A percentile compares a stretch with the other conserved stretches of the same genome.
These are phyloP conservation scores for Tenthredo notha DNA, from an alignment of 2,888 invertebrate genomes.

Conservation along the genomic window DNA sequence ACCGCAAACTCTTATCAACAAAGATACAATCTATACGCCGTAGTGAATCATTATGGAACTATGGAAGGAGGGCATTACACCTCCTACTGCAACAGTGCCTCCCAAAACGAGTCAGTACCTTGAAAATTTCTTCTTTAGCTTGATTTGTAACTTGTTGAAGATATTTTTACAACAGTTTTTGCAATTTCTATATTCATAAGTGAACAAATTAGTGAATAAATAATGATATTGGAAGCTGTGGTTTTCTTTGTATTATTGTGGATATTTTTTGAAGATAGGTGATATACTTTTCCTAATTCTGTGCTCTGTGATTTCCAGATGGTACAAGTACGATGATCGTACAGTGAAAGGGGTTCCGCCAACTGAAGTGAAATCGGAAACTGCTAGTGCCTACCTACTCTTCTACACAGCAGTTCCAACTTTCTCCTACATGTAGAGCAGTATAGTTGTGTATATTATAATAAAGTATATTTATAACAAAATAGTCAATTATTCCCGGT, in stretches of 20 bases:
- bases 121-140: slow-evolving; percentile 24
- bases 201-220: background rate
- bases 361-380: slow-evolving; percentile 81
- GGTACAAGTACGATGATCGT: slow-evolving; percentile 97
- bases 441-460: background rate
- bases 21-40: slow-evolving; percentile 89
- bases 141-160: slow-evolving; percentile 12
- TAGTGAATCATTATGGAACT: slow-evolving; percentile 95
- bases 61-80: slow-evolving; percentile 97
- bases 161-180: background rate
- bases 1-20: slow-evolving; percentile 76
- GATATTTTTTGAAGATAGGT: background rate
- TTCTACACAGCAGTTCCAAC: slow-evolving; percentile 71
- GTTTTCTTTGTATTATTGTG: background rate
- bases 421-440: slow-evolving; percentile 59
- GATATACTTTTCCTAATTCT: background rate
- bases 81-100: slow-evolving; percentile 89
- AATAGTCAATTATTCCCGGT: background rate
- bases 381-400: slow-evolving; percentile 73
- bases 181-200: background rate
- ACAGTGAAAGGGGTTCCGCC: slow-evolving; percentile 86
- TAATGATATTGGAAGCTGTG: background rate
- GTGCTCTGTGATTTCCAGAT: slow-evolving; percentile 79
- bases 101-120: slow-evolving; percentile 75
- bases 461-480: background rate